These are phyloP conservation scores for Dasyprocta punctata DNA, from an alignment of 2,113 vertebrate species.

Conservation along the genomic window DNA sequence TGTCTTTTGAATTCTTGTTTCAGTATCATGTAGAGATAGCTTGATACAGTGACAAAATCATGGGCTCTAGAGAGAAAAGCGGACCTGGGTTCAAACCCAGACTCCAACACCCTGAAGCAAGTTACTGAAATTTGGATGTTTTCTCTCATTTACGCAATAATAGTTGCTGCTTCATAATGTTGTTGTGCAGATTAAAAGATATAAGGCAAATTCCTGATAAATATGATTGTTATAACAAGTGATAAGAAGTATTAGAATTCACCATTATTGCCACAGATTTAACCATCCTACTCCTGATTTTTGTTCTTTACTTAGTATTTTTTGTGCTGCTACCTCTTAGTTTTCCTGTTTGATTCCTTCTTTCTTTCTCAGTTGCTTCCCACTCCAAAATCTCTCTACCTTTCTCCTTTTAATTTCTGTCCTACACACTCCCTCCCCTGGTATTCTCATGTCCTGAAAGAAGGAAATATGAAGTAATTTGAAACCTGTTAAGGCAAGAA, in stretches of 20 bases:
- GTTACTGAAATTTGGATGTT: not conserved
- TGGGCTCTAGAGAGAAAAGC: not conserved
- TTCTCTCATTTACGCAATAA: conserved; percentile 36
- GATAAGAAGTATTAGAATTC: not conserved
- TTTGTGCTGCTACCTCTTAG: not conserved
- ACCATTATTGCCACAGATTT: not conserved
- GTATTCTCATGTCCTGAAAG: not conserved
- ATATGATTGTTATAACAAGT: not conserved
- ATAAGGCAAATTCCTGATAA: not conserved
- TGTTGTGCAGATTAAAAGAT: not conserved
- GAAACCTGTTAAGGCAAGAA: conserved; percentile 20
- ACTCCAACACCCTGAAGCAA: not conserved
- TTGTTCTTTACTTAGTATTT: not conserved
- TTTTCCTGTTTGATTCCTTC: not conserved
- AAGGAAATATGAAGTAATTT: conserved; percentile 23
- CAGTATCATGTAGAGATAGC: not conserved
- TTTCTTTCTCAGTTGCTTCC: not conserved
- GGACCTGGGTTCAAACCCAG: not conserved
- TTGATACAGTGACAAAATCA: not conserved
- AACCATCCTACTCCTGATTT: not conserved
- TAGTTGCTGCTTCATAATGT: not conserved
- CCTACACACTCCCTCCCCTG: not conserved
- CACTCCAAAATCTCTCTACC: not conserved
- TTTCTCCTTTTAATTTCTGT: not conserved
- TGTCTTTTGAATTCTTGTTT: conserved; percentile 24